These are phyloP conservation scores for Theocolax elegans DNA, from an alignment of 1,140 invertebrate species.

Conservation along the genomic window DNA sequence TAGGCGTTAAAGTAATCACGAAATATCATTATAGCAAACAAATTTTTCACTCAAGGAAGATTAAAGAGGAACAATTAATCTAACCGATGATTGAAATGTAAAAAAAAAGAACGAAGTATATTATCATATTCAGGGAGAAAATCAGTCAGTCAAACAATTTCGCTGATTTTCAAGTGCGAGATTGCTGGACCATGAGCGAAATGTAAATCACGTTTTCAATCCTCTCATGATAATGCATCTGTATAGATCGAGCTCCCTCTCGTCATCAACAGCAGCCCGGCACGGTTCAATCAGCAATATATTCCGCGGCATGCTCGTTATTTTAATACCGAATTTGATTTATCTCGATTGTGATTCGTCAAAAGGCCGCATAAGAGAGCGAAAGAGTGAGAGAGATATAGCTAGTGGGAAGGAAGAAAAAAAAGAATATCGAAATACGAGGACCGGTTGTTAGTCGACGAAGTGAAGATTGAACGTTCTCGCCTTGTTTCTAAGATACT, in stretches of 20 bases:
- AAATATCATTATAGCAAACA: no score
- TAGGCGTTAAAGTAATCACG: no score
- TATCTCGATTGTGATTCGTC: slow-evolving; percentile 32
- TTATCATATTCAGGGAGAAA: no score
- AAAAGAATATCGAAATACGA: neutral
- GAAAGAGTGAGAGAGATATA: neutral
- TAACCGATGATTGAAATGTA: no score
- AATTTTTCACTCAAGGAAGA: no score
- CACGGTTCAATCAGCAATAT: slow-evolving; percentile 18
- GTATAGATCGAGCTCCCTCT: neutral
- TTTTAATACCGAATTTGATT: slow-evolving; percentile 23
- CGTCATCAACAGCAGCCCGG: slow-evolving; percentile 5
- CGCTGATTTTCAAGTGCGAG: neutral
- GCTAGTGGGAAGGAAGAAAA: neutral
- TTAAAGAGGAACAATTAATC: no score
- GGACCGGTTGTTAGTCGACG: neutral
- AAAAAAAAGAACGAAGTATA: no score
- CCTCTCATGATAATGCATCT: neutral
- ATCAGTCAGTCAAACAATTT: neutral
- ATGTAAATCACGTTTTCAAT: slow-evolving; percentile 20
- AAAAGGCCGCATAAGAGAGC: neutral
- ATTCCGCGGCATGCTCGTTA: slow-evolving; percentile 6
- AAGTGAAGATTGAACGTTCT: slow-evolving; percentile 6
- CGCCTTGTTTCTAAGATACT: neutral
- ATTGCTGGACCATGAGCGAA: neutral